Evolutionary conservation across 2,113 vertebrate species (phyloP).

Genomic region (Malurus cyaneus): DNA sequence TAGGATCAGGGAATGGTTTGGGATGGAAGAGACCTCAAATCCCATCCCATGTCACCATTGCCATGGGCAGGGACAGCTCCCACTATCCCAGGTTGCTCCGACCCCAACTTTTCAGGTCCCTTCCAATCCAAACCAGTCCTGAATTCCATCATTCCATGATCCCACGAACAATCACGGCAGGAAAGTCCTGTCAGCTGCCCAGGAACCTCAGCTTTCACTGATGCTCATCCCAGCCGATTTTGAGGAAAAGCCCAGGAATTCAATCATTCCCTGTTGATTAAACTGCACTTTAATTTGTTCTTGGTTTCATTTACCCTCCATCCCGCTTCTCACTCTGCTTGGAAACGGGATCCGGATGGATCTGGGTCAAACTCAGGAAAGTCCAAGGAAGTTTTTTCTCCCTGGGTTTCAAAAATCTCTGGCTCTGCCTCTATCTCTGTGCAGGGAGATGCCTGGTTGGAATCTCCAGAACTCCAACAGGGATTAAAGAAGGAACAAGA

Average conservation of each 20-base stretch:
- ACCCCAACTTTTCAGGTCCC: too few relatives aligned
- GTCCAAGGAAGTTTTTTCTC: neutral
- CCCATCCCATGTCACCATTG: fast-evolving
- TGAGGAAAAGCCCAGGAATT: neutral
- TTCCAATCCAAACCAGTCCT: neutral
- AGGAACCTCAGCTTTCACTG: neutral
- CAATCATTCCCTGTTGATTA: neutral
- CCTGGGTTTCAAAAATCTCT: neutral
- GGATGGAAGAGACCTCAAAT: neutral
- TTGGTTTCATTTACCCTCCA: too few relatives aligned
- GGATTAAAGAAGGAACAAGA: fast-evolving
- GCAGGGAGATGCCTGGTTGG: neutral
- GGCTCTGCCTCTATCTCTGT: neutral
- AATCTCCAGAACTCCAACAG: neutral
- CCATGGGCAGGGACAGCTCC: neutral
- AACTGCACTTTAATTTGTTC: fast-evolving
- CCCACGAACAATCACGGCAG: too few relatives aligned
- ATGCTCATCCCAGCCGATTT: neutral
- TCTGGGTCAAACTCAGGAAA: neutral
- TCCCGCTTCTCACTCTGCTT: fast-evolving
- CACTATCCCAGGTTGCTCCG: neutral
- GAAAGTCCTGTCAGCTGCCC: neutral
- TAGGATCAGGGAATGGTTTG: neutral
- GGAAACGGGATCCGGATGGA: neutral
- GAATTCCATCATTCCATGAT: neutral